A percentile compares a stretch with the other conserved stretches of the same genome.
These are phyloP conservation scores for Nestor notabilis DNA, from an alignment of 2,113 vertebrate species.

Conservation along the genomic window DNA sequence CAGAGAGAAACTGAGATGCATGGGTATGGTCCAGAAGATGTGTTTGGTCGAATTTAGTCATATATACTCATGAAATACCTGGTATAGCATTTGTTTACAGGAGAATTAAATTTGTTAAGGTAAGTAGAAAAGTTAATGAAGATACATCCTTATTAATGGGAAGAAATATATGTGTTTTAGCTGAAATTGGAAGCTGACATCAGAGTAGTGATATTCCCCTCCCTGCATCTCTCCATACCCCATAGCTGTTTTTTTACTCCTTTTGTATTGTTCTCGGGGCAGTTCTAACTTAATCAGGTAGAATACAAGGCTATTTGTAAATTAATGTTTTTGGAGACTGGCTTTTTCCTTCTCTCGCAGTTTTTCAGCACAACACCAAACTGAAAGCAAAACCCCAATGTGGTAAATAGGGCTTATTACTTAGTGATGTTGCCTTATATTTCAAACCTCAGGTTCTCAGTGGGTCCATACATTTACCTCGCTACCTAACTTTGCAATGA, in stretches of 20 bases:
- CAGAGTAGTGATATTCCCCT: neutral
- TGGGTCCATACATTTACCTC: neutral
- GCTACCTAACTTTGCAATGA: neutral
- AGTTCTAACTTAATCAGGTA: neutral
- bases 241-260: neutral
- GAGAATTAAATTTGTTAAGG: neutral
- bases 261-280: neutral
- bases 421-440: neutral
- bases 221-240: neutral
- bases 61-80: neutral
- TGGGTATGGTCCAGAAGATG: neutral
- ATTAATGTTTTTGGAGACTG: neutral
- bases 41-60: neutral
- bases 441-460: neutral
- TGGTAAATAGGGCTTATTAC: neutral
- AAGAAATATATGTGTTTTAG: neutral
- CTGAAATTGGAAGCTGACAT: neutral
- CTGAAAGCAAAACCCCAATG: neutral
- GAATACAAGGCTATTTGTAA: neutral
- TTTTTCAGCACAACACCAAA: neutral
- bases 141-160: fast-evolving
- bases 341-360: neutral
- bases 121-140: neutral
- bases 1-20: neutral
- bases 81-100: neutral